Evolutionary conservation across 2,888 invertebrate species (phyloP).

Genomic region (Dryococelus australis): DNA sequence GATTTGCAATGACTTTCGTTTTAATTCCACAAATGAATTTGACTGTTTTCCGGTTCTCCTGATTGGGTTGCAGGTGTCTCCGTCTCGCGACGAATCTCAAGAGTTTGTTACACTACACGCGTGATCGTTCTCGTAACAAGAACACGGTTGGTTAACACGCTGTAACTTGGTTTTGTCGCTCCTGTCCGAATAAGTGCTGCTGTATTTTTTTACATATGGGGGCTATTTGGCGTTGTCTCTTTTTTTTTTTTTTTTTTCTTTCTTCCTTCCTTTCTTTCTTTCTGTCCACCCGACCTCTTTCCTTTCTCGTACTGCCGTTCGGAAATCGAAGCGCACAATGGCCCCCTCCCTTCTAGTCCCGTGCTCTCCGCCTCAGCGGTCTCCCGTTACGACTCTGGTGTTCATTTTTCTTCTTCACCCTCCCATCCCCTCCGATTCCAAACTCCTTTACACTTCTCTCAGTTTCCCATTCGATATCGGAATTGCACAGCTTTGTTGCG

Average conservation of each 20-base stretch:
- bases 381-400: constrained; percentile 43
- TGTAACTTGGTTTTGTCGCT: neutral
- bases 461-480: constrained; percentile 58
- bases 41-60: too few species aligned
- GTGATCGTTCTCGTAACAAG: too few species aligned
- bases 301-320: neutral
- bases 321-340: neutral
- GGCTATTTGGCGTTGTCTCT: neutral
- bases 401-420: constrained; percentile 41
- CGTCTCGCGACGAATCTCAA: too few species aligned
- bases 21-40: too few species aligned
- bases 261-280: too few species aligned
- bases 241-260: constrained; percentile 30
- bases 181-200: neutral
- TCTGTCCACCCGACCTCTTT: constrained; percentile 10
- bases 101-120: too few species aligned
- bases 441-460: constrained; percentile 16
- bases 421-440: constrained; percentile 38
- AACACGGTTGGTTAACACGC: neutral
- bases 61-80: too few species aligned
- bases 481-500: neutral
- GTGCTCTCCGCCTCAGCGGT: constrained; percentile 56
- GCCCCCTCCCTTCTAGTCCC: constrained; percentile 46
- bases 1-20: too few species aligned
- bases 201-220: neutral